Evolutionary conservation across 2,888 invertebrate genomes (phyloP).

Genomic region (Mesodorylaimus sp.): DNA sequence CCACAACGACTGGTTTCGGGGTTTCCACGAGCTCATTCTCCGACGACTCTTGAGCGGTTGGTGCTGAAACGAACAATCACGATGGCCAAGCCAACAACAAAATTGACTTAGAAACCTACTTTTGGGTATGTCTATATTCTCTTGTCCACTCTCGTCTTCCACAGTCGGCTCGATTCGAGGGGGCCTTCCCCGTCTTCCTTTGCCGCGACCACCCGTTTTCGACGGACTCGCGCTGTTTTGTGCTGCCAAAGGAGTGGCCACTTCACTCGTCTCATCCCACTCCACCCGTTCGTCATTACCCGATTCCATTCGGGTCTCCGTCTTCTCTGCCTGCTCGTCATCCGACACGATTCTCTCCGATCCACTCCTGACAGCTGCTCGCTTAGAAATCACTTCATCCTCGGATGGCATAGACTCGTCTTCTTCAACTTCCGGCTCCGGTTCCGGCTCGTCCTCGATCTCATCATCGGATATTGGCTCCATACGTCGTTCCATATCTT

Average conservation of each 20-base stretch:
- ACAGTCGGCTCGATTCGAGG: no score
- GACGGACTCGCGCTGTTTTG: no score
- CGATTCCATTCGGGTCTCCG: neutral
- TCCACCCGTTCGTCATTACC: neutral
- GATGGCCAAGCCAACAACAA: no score
- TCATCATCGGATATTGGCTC: conserved; percentile 15
- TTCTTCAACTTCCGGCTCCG: conserved; percentile 15
- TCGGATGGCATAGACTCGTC: conserved; percentile 11
- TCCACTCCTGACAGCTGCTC: neutral
- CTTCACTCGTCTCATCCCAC: neutral
- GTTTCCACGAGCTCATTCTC: no score
- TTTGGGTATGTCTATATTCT: no score
- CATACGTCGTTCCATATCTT: conserved; percentile 16
- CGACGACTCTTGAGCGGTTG: no score
- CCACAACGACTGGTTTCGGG: neutral
- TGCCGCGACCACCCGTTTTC: no score
- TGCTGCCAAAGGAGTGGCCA: no score
- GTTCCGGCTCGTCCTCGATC: conserved; percentile 12
- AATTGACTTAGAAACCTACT: no score
- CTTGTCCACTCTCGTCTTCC: no score
- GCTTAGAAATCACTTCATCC: neutral
- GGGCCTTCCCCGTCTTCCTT: no score
- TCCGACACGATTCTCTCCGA: neutral
- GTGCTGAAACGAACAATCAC: no score
- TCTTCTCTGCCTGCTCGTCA: neutral